These are phyloP conservation scores for Eciton burchellii DNA, from an alignment of 1,140 invertebrate genomes.

Conservation along the genomic window DNA sequence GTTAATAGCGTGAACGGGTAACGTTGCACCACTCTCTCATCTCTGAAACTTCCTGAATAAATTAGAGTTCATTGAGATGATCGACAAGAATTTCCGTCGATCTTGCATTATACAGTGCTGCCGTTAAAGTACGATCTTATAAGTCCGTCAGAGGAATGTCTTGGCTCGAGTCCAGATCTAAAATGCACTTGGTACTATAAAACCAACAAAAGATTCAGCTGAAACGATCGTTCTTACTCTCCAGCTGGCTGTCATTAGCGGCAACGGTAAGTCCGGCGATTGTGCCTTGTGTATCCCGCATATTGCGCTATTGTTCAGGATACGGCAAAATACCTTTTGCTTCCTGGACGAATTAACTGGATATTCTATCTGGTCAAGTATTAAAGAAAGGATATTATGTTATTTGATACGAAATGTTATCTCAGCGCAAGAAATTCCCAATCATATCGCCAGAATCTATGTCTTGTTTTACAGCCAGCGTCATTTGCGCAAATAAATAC, in stretches of 20 bases:
- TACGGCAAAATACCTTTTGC: background rate
- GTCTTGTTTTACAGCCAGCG: background rate
- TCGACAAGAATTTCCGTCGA: slow-evolving; percentile 42
- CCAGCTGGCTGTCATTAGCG: slow-evolving; percentile 4
- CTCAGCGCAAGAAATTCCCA: background rate
- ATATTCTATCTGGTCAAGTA: too few relatives aligned
- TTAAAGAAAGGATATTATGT: too few relatives aligned
- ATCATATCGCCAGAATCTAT: background rate
- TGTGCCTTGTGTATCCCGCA: slow-evolving; percentile 14
- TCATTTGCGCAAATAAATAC: background rate
- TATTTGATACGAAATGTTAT: background rate
- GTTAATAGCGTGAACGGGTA: background rate
- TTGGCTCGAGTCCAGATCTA: slow-evolving; percentile 44
- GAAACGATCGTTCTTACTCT: slow-evolving; percentile 22
- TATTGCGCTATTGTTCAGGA: slow-evolving; percentile 3
- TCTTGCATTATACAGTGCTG: slow-evolving; percentile 24
- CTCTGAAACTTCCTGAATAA: slow-evolving; percentile 2
- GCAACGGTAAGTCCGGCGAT: slow-evolving; percentile 25
- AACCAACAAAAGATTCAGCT: slow-evolving; percentile 46
- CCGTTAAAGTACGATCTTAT: slow-evolving; percentile 16
- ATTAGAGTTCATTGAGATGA: slow-evolving; percentile 54
- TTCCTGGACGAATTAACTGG: slow-evolving; percentile 13
- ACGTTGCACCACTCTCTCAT: background rate
- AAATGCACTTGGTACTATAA: slow-evolving; percentile 44
- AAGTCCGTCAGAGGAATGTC: slow-evolving; percentile 43